A percentile compares a stretch with the other conserved stretches of the same genome.
Conservation (phyloP, 2,888 invertebrate species). For the Eupeodes luniger region DNA sequence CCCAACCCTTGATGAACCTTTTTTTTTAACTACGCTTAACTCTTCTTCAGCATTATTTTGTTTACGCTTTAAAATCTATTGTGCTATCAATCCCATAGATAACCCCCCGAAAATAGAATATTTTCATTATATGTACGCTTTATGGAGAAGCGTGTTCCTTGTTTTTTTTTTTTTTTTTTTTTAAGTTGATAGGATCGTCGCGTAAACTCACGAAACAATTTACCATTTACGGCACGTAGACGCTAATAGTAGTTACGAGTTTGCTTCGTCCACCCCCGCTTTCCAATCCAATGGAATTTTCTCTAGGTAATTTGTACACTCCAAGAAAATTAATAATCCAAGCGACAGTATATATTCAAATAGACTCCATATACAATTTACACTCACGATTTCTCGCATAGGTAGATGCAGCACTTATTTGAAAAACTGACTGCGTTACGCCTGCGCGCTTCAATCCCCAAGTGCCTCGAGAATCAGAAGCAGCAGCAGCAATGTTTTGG, state of each 20-base stretch:
- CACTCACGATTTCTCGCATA: constrained; percentile 56
- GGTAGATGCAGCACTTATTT: neutral
- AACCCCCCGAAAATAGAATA: constrained; percentile 60
- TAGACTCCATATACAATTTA: constrained; percentile 37
- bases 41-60: constrained; percentile 29
- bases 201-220: constrained; percentile 56
- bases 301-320: constrained; percentile 44
- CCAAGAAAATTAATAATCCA: constrained; percentile 43
- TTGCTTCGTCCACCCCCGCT: neutral
- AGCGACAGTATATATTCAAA: constrained; percentile 57
- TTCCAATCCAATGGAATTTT: constrained; percentile 32
- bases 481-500: constrained; percentile 12
- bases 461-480: neutral
- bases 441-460: constrained; percentile 56
- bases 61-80: constrained; percentile 48
- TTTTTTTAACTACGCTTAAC: neutral
- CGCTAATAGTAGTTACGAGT: constrained; percentile 60
- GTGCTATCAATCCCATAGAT: constrained; percentile 57
- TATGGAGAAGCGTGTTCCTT: constrained; percentile 57
- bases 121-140: constrained; percentile 32
- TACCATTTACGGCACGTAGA: constrained; percentile 68
- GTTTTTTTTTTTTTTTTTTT: neutral
- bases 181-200: constrained; percentile 55
- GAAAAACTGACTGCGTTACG: constrained; percentile 49
- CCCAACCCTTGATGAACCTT: constrained; percentile 42